Evolutionary conservation across 2,888 invertebrate genomes (phyloP).

Genomic region (Stratiomys singularior): DNA sequence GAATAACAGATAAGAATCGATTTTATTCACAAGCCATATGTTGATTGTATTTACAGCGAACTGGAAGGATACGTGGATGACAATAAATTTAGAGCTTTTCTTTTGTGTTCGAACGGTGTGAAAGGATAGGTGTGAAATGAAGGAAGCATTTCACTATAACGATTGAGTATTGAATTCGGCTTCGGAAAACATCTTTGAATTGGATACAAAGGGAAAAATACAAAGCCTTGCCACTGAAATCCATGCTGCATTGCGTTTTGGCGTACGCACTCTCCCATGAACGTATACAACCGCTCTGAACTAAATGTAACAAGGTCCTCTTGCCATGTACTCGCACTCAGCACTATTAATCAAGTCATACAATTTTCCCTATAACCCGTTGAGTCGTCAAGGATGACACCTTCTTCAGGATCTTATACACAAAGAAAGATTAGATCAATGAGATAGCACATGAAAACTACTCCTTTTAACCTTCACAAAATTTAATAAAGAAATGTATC

Average conservation of each 20-base stretch:
- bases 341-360: not conserved
- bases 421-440: not conserved
- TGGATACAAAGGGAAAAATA: too few species aligned
- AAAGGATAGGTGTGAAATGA: too few species aligned
- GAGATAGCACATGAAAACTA: not conserved
- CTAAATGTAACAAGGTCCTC: not conserved
- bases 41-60: not conserved
- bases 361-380: slow-evolving; percentile 9
- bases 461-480: not conserved
- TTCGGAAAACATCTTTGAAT: too few species aligned
- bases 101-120: not conserved
- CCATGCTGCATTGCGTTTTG: too few species aligned
- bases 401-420: not conserved
- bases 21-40: not conserved
- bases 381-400: slow-evolving; percentile 11
- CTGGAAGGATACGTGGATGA: slow-evolving; percentile 9
- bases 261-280: too few species aligned
- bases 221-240: too few species aligned
- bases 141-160: not conserved
- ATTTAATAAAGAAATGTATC: slow-evolving; percentile 14
- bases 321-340: not conserved
- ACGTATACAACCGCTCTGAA: too few species aligned
- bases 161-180: not conserved
- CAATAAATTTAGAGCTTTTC: not conserved
- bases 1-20: slow-evolving; percentile 2